Conservation (phyloP, 2,113 vertebrate species). For the Neoarius graeffei region DNA sequence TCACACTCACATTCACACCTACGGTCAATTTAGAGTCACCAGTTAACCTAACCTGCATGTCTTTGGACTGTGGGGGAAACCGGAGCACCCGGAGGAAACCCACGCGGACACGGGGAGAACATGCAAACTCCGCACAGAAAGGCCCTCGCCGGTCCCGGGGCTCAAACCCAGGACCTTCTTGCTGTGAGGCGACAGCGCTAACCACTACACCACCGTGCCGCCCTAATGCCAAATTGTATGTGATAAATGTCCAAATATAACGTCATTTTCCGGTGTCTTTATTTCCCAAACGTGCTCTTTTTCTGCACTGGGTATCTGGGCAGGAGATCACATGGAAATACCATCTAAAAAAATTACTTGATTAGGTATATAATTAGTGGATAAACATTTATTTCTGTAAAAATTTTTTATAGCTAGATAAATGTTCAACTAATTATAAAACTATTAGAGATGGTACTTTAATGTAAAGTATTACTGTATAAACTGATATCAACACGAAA, state of each 20-base stretch:
- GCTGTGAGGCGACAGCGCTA: too few relatives aligned
- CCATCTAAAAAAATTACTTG: slow-evolving; percentile 50
- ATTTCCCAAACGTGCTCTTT: slow-evolving; percentile 70
- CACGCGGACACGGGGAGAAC: too few relatives aligned
- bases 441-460: slow-evolving; percentile 44
- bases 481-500: slow-evolving; percentile 32
- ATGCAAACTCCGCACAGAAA: too few relatives aligned
- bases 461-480: slow-evolving; percentile 50
- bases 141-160: too few relatives aligned
- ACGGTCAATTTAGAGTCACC: too few relatives aligned
- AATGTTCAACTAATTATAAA: slow-evolving; percentile 21
- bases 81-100: too few relatives aligned
- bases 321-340: slow-evolving; percentile 40
- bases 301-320: slow-evolving; percentile 46
- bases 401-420: background rate
- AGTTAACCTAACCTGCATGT: too few relatives aligned
- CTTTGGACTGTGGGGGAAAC: too few relatives aligned
- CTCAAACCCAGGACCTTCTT: too few relatives aligned
- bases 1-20: too few relatives aligned
- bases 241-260: background rate
- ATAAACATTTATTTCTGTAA: background rate
- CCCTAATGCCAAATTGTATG: background rate
- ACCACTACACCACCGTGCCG: too few relatives aligned
- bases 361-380: slow-evolving; percentile 36
- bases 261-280: background rate